Evolutionary conservation across 1,140 invertebrate genomes (phyloP).

Genomic region (Bombus balteatus): DNA sequence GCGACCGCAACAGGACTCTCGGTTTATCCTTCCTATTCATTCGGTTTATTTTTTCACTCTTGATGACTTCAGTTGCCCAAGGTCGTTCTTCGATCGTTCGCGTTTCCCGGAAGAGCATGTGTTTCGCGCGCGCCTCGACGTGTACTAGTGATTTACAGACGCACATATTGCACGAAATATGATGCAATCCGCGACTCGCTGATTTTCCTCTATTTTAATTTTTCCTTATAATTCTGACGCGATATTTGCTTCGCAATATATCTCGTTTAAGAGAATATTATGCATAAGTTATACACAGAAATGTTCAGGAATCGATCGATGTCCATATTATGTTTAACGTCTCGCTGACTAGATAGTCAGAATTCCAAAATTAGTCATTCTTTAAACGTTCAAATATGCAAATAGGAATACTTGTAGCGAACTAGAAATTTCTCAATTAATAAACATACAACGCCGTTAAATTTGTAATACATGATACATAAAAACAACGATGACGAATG

Average conservation of each 20-base stretch:
- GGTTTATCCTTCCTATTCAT: not conserved
- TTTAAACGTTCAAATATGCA: not conserved
- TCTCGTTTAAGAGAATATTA: not conserved
- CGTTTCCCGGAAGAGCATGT: conserved; percentile 9
- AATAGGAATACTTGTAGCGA: not conserved
- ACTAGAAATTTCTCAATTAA: not conserved
- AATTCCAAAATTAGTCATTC: not conserved
- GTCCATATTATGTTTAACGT: not conserved
- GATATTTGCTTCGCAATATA: not conserved
- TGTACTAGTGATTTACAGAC: conserved; percentile 3
- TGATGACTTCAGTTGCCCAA: conserved; percentile 5
- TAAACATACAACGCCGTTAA: not conserved
- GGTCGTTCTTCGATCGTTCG: not conserved
- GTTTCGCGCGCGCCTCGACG: not conserved
- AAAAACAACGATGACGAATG: not conserved
- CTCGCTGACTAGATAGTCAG: not conserved
- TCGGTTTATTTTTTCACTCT: not conserved
- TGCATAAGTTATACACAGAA: not conserved
- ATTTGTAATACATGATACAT: not conserved
- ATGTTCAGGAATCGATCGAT: not conserved
- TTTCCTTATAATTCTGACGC: not conserved
- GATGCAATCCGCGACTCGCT: not conserved
- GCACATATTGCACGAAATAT: not conserved
- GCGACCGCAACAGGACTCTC: not conserved
- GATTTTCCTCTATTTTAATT: not conserved